phyloP scores from a whole-genome alignment of 2,888 invertebrate genomes.

The Cryptocheilus praepositus region DNA sequence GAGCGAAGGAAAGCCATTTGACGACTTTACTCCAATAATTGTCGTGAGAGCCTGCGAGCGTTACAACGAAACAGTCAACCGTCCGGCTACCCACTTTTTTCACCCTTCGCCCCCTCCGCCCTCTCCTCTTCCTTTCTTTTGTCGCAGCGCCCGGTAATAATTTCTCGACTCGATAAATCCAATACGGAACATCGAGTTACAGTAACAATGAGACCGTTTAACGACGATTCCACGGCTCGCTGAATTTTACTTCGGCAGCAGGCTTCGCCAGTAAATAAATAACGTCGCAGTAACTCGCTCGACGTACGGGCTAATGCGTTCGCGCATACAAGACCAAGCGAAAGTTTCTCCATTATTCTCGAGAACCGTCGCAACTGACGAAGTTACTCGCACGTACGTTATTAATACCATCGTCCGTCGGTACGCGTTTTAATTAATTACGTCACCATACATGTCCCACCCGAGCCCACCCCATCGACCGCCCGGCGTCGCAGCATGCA shows the following conservation, averaged over 20 bases:
- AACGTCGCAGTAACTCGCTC: background rate
- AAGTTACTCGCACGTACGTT: conserved; percentile 40
- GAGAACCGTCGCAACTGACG: conserved; percentile 36
- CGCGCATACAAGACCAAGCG: conserved; percentile 19
- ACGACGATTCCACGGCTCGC: conserved; percentile 14
- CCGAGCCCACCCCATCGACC: conserved; percentile 4
- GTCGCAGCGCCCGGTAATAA: conserved; percentile 36
- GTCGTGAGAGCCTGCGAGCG: conserved; percentile 46
- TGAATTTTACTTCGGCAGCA: conserved; percentile 1
- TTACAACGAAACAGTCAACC: conserved; percentile 47
- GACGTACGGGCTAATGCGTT: background rate
- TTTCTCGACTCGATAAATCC: conserved; percentile 46
- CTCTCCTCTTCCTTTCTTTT: conserved; percentile 1
- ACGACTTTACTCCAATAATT: conserved; percentile 63
- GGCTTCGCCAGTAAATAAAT: conserved; percentile 5
- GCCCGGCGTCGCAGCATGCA: too few relatives aligned
- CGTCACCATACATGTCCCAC: conserved; percentile 33
- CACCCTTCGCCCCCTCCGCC: conserved; percentile 17
- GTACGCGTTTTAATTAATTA: conserved; percentile 50
- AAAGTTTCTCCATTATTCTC: conserved; percentile 43
- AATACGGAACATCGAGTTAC: conserved; percentile 35
- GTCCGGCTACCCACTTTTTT: conserved; percentile 19
- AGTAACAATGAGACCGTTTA: conserved; percentile 24
- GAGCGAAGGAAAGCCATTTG: conserved; percentile 57
- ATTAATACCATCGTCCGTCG: conserved; percentile 40